Percentiles rank a stretch among this genome's conserved stretches.
Evolutionary conservation across 2,113 vertebrate genomes (phyloP).

Genomic region (Proteles cristata): DNA sequence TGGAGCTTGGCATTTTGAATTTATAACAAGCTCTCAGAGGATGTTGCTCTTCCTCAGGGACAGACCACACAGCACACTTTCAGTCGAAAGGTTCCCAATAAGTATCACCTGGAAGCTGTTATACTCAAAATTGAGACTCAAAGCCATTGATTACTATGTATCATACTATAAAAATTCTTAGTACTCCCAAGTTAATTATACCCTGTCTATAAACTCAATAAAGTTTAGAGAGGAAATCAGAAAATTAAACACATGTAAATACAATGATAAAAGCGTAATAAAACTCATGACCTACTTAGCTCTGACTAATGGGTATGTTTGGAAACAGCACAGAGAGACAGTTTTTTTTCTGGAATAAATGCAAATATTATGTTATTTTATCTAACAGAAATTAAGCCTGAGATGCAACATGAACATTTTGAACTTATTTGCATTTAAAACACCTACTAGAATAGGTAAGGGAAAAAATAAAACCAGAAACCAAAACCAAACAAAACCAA

Average conservation of each 20-base stretch:
- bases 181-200: not conserved
- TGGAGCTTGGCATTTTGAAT: not conserved
- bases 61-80: too few relatives aligned
- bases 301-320: not conserved
- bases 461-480: not conserved
- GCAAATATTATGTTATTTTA: not conserved
- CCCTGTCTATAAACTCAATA: not conserved
- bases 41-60: not conserved
- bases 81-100: not conserved
- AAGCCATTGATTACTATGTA: not conserved
- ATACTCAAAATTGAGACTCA: not conserved
- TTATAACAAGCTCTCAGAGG: not conserved
- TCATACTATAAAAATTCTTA: not conserved
- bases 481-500: not conserved
- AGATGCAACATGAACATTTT: not conserved
- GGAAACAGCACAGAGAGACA: too few relatives aligned
- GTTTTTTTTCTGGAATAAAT: not conserved
- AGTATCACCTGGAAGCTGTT: not conserved
- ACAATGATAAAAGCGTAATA: not conserved
- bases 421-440: conserved; percentile 17
- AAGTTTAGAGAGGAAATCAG: not conserved
- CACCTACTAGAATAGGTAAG: not conserved
- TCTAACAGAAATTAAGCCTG: conserved; percentile 25
- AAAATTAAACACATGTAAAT: not conserved
- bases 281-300: not conserved